Base-by-base conservation (phyloP, 2,113 vertebrate species). In the Aythya baeri region DNA sequence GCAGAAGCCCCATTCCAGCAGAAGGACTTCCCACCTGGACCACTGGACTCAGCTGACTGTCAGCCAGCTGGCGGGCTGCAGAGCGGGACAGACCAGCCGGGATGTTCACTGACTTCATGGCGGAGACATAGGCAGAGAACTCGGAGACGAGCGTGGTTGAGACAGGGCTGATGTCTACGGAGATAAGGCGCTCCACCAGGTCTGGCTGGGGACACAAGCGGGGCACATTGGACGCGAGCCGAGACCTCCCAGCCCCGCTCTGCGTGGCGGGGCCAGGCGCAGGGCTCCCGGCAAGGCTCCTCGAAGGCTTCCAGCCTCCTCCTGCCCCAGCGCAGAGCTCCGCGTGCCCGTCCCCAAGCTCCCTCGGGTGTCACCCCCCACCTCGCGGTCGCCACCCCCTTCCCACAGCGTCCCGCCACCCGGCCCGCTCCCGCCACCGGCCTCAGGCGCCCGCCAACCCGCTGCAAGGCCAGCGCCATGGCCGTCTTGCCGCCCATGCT, bases 401-500 rank as follows among this genome's bases (percentile, higher is more conserved):
- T 49, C 67, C 59, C 34, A 12, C 34, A 43, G 54, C 20, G 8
- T 22, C 46, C 46, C 46, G 8, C 31, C 29, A 15, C 14, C 3
- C 5, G 26, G 22, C 31, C 32, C 23, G 13, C 1, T 46, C 66
- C 66, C 21, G 12, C 17, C 16, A 13, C 3, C 43, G 0, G 2
- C 57, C 13, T 7, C 17, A 2, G 6, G 15, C 66, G 27, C n/a
- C 10, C 14, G 25, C 98, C 46, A 46, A 99, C 99, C 98, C 98
- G 98, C 8, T 98, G 98, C 81, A 99, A 96, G 18, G 99, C 98
- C 18, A 99, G 96, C 0, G 97, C 96, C 99, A 99, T 99, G 89
- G 99, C 99, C 0, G 99, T 99, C 93, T 99, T 99, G 71, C 99
- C 99, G n/a, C 99, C 99, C 99, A 99, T 99, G 97, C 99, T 99